phyloP scores from a whole-genome alignment of 2,113 vertebrate species.

The Xyrauchen texanus region DNA sequence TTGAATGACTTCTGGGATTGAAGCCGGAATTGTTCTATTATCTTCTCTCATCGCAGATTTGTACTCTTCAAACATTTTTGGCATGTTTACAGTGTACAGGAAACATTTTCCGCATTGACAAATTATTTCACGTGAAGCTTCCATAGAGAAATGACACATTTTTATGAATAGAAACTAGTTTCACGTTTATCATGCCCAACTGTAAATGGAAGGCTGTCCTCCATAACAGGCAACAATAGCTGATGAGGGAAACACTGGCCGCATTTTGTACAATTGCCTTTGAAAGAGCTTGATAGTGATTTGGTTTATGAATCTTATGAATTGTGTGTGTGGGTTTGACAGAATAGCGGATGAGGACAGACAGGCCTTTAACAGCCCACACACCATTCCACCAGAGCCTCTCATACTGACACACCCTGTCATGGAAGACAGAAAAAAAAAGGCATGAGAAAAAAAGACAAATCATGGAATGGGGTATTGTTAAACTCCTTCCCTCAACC shows the following conservation, averaged over 20 bases:
- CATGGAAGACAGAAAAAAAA: not conserved
- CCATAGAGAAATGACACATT: not conserved
- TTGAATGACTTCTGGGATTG: constrained; percentile 12
- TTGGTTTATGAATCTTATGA: not conserved
- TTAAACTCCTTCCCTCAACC: constrained; percentile 11
- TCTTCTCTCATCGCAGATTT: constrained; percentile 12
- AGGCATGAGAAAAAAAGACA: constrained; percentile 11
- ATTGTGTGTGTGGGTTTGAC: constrained; percentile 31
- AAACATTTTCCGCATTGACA: not conserved
- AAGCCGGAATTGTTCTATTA: constrained; percentile 11
- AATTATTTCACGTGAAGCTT: not conserved
- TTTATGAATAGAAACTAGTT: constrained; percentile 19
- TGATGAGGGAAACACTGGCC: not conserved
- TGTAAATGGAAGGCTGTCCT: not conserved
- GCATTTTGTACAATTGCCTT: constrained; percentile 5
- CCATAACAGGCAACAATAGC: constrained; percentile 11
- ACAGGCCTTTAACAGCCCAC: constrained; percentile 11
- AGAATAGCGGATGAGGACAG: constrained; percentile 36
- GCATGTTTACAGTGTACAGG: constrained; percentile 14
- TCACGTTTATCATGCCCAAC: constrained; percentile 5
- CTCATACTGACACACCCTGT: constrained; percentile 14
- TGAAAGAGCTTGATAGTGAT: constrained; percentile 19
- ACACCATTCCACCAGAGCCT: constrained; percentile 25
- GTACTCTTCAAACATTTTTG: not conserved
- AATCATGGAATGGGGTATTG: constrained; percentile 24